phyloP scores from a whole-genome alignment of 2,888 invertebrate species.

The Sisyra nigra region DNA sequence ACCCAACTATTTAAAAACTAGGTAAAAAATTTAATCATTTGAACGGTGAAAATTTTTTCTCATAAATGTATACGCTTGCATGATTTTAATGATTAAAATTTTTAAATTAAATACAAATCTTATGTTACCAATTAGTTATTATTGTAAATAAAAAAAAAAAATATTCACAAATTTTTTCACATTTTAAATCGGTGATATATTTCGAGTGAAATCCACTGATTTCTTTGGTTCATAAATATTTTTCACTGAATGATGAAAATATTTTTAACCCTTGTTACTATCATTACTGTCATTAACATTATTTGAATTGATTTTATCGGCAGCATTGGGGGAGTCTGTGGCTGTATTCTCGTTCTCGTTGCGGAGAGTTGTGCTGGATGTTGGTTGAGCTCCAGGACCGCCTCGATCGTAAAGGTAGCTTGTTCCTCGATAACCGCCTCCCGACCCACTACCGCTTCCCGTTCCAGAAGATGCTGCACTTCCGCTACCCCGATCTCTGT shows the following conservation, averaged over 20 bases:
- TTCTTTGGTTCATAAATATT: background rate
- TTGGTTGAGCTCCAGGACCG: slow-evolving; percentile 23
- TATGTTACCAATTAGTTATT: too few relatives aligned
- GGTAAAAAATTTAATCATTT: too few relatives aligned
- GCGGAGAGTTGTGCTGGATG: slow-evolving; percentile 22
- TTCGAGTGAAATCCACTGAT: too few relatives aligned
- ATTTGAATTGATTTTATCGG: background rate
- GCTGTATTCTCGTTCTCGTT: slow-evolving; percentile 18
- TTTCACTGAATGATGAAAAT: background rate
- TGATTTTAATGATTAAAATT: too few relatives aligned
- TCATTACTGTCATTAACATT: background rate
- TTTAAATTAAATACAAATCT: too few relatives aligned
- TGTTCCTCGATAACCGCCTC: slow-evolving; percentile 26
- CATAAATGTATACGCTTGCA: too few relatives aligned
- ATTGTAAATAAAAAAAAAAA: too few relatives aligned
- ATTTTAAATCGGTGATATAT: too few relatives aligned
- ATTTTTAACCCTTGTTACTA: background rate
- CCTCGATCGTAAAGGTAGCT: slow-evolving; percentile 39
- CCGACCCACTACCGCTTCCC: slow-evolving; percentile 15
- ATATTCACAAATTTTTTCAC: too few relatives aligned
- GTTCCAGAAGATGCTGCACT: background rate
- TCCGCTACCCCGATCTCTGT: slow-evolving; percentile 1
- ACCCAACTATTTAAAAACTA: too few relatives aligned
- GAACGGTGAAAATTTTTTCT: too few relatives aligned
- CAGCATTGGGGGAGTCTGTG: background rate